Percentiles rank a stretch among this genome's conserved stretches.
These are phyloP conservation scores for Liasis olivaceus DNA, from an alignment of 2,797 vertebrate genomes.

Conservation along the genomic window DNA sequence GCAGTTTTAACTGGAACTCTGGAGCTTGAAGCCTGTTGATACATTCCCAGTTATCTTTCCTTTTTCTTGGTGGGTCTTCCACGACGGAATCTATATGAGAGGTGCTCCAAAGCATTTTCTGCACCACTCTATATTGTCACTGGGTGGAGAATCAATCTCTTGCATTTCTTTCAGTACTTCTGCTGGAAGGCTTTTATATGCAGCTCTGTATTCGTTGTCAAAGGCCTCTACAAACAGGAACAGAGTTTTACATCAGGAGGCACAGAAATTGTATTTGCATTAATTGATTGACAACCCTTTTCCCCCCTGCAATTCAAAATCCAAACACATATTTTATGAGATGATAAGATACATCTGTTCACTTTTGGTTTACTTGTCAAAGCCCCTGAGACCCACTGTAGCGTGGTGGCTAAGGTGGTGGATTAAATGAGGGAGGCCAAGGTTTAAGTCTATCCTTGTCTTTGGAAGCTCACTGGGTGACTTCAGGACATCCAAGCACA, in stretches of 20 bases:
- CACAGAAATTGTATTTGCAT: neutral
- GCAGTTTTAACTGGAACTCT: conserved; percentile 14
- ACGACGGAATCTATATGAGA: conserved; percentile 79
- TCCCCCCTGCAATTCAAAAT: neutral
- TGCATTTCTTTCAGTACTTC: conserved; percentile 86
- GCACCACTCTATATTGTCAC: conserved; percentile 84
- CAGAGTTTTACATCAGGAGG: neutral
- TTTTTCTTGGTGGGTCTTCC: conserved; percentile 1
- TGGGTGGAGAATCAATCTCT: conserved; percentile 85
- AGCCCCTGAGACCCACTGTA: neutral
- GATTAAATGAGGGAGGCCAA: neutral
- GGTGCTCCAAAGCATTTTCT: conserved; percentile 90
- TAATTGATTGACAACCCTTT: neutral
- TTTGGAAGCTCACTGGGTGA: neutral
- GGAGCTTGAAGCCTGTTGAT: conserved; percentile 27
- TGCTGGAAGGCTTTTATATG: conserved; percentile 81
- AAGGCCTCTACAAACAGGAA: conserved; percentile 87
- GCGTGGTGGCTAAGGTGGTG: neutral
- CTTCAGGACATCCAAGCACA: neutral
- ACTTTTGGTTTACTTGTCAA: neutral
- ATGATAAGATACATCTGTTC: neutral
- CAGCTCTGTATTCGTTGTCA: conserved; percentile 89
- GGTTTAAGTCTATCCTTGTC: neutral
- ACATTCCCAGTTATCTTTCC: conserved; percentile 20
- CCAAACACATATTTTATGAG: neutral